Conservation (phyloP, 2,888 invertebrate genomes). For the Archips crataeganus region DNA sequence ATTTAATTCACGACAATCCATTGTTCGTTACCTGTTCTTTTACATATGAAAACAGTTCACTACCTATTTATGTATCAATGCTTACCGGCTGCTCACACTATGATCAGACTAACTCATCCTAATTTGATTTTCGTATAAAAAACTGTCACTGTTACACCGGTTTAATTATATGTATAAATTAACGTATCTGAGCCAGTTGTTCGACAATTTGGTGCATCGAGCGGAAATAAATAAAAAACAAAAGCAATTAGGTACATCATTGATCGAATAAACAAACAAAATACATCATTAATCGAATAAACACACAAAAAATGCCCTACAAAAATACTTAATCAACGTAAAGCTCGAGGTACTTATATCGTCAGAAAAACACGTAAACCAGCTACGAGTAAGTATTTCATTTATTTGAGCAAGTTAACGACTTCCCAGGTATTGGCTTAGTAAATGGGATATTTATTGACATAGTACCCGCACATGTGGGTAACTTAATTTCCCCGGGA, state of each 20-base stretch:
- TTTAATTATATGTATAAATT: too few relatives aligned
- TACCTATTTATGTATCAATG: too few relatives aligned
- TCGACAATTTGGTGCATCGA: not conserved
- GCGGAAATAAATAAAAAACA: not conserved
- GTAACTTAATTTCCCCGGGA: slow-evolving; percentile 41
- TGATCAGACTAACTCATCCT: too few relatives aligned
- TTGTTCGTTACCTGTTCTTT: too few relatives aligned
- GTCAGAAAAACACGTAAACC: slow-evolving; percentile 26
- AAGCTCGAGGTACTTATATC: not conserved
- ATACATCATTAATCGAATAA: slow-evolving; percentile 31
- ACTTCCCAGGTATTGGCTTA: slow-evolving; percentile 39
- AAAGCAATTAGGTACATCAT: not conserved
- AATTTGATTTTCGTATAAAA: too few relatives aligned
- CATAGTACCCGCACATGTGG: slow-evolving; percentile 35
- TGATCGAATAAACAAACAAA: slow-evolving; percentile 22
- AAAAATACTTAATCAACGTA: slow-evolving; percentile 1
- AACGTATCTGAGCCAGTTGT: not conserved
- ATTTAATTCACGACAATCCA: too few relatives aligned
- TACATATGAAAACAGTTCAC: too few relatives aligned
- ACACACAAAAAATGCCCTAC: not conserved
- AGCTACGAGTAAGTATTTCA: slow-evolving; percentile 24
- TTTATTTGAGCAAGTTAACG: slow-evolving; percentile 38
- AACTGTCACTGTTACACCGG: too few relatives aligned
- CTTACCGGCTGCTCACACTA: too few relatives aligned
- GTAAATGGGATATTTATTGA: slow-evolving; percentile 38